These are phyloP conservation scores for Helarctos malayanus DNA, from an alignment of 2,797 vertebrate species.

Conservation along the genomic window DNA sequence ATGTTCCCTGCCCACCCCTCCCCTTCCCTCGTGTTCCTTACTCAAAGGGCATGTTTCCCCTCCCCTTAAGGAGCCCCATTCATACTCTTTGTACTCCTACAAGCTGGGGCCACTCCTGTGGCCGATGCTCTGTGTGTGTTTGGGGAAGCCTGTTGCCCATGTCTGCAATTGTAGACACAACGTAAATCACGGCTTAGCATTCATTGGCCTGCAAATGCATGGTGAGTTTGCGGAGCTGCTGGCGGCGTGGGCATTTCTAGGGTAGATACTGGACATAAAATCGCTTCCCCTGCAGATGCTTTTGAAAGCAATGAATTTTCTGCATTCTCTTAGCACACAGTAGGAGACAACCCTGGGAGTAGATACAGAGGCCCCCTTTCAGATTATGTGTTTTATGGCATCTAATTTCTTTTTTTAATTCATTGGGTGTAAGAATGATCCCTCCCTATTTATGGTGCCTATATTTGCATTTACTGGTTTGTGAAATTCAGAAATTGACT, in stretches of 20 bases:
- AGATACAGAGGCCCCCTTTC: background rate
- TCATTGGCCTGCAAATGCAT: background rate
- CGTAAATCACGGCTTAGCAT: background rate
- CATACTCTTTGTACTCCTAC: accelerated
- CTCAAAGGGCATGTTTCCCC: no score
- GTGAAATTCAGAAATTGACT: background rate
- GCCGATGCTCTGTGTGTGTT: background rate
- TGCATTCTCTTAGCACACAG: background rate
- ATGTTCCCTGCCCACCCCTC: accelerated
- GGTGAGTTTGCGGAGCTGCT: accelerated
- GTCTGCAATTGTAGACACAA: background rate
- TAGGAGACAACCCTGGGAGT: background rate
- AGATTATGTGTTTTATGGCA: background rate
- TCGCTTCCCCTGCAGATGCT: background rate
- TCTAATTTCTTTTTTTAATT: background rate
- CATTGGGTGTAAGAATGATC: no score
- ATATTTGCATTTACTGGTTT: background rate
- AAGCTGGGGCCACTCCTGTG: background rate
- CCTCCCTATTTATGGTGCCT: background rate
- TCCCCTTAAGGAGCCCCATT: no score
- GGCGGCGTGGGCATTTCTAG: background rate
- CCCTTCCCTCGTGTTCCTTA: no score
- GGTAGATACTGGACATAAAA: background rate
- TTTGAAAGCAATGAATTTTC: background rate
- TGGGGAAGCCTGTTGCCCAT: background rate